Evolutionary conservation across 2,888 invertebrate genomes (phyloP).

Genomic region (Adineta ricciae): DNA sequence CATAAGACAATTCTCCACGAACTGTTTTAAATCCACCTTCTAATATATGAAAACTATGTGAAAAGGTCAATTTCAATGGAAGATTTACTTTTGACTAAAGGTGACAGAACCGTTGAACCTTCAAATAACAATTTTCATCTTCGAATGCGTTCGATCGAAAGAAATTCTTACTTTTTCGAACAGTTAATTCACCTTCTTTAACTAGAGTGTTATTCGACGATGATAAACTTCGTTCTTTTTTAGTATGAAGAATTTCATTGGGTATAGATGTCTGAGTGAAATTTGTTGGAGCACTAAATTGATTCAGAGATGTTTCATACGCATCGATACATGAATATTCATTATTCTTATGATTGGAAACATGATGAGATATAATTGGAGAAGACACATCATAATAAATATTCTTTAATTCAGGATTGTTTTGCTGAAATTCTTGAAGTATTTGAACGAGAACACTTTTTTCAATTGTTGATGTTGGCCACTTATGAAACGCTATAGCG

Average conservation of each 20-base stretch:
- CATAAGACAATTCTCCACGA: background rate
- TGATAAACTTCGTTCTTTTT: background rate
- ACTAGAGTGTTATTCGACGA: background rate
- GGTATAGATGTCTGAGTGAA: background rate
- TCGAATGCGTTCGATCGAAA: too few species aligned
- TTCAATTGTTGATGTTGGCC: background rate
- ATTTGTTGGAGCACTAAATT: background rate
- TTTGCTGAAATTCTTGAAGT: background rate
- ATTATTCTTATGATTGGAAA: background rate
- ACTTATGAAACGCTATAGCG: background rate
- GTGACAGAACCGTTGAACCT: background rate
- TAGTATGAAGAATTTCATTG: background rate
- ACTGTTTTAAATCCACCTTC: background rate
- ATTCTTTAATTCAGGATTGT: background rate
- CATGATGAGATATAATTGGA: background rate
- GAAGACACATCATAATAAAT: background rate
- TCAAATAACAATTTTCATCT: background rate
- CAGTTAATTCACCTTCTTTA: background rate
- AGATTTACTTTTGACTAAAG: background rate
- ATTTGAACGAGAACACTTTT: background rate
- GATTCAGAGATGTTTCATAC: background rate
- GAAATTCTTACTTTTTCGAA: background rate
- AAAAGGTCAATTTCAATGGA: background rate
- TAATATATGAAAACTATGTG: background rate
- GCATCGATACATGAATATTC: background rate